A percentile compares a stretch with the other conserved stretches of the same genome.
Conservation (phyloP, 2,113 vertebrate genomes). For the Desmodus rotundus region DNA sequence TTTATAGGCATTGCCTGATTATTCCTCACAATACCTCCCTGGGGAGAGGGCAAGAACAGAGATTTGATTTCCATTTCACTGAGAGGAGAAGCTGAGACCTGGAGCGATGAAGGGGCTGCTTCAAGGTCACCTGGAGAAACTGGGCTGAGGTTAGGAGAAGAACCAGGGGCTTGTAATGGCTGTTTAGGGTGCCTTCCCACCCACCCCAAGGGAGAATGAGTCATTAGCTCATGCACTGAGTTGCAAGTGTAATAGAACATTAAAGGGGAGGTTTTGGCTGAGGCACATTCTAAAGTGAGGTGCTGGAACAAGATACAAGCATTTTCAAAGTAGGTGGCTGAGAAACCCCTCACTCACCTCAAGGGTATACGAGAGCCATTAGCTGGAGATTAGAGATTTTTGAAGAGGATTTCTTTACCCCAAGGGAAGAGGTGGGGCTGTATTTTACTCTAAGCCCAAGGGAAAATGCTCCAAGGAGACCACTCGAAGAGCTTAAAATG, state of each 20-base stretch:
- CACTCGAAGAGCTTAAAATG: background rate
- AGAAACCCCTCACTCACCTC: background rate
- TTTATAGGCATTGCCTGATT: constrained; percentile 75
- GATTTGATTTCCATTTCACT: constrained; percentile 64
- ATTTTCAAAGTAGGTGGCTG: background rate
- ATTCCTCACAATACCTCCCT: constrained; percentile 71
- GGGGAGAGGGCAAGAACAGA: constrained; percentile 56
- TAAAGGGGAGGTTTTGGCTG: constrained; percentile 32
- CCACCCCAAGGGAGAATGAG: background rate
- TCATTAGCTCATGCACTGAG: constrained; percentile 51
- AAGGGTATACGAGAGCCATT: background rate
- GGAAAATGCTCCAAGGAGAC: background rate
- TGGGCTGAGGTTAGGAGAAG: constrained; percentile 37
- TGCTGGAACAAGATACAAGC: background rate
- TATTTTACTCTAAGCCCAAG: background rate
- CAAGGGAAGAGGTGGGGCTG: background rate
- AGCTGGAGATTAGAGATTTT: background rate
- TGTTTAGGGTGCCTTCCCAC: constrained; percentile 55
- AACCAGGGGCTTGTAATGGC: background rate
- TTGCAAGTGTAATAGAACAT: constrained; percentile 21
- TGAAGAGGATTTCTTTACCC: constrained; percentile 4
- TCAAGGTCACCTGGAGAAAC: constrained; percentile 56
- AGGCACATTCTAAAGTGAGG: constrained; percentile 7
- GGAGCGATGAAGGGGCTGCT: constrained; percentile 32
- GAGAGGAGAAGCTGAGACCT: constrained; percentile 57